A percentile compares a stretch with the other conserved stretches of the same genome.
Evolutionary conservation across 2,797 vertebrate genomes (phyloP).

Genomic region (Synaphobranchus kaupii): DNA sequence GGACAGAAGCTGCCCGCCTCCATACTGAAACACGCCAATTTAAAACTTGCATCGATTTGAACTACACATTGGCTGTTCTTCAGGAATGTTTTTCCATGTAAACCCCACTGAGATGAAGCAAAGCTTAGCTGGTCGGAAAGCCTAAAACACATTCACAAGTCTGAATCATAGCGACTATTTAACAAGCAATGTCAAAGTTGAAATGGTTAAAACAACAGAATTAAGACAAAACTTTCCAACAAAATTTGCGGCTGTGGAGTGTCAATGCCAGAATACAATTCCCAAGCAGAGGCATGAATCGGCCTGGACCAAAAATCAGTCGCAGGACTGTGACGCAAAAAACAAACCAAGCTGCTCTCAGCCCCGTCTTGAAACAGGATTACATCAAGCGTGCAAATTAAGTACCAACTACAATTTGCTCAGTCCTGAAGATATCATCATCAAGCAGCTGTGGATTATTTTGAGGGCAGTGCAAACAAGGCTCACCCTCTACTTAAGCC

Average conservation of each 20-base stretch:
- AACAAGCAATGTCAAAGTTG: too few species aligned
- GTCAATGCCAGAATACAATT: not conserved
- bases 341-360: conserved; percentile 55
- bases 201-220: too few species aligned
- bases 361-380: conserved; percentile 62
- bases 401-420: conserved; percentile 51
- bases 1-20: not conserved
- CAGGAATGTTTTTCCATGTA: not conserved
- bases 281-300: not conserved
- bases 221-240: not conserved
- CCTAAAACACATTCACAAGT: not conserved
- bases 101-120: not conserved
- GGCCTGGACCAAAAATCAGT: not conserved
- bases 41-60: not conserved
- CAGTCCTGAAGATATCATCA: conserved; percentile 43
- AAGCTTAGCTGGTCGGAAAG: not conserved
- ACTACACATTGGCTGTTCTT: not conserved
- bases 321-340: not conserved
- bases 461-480: not conserved
- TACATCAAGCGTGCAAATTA: conserved; percentile 50
- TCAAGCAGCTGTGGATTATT: conserved; percentile 47
- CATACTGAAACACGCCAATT: too few species aligned
- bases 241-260: not conserved
- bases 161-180: not conserved
- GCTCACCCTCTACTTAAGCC: not conserved